These are phyloP conservation scores for Phanerotoma sp. DNA, from an alignment of 2,888 invertebrate genomes.

Conservation along the genomic window DNA sequence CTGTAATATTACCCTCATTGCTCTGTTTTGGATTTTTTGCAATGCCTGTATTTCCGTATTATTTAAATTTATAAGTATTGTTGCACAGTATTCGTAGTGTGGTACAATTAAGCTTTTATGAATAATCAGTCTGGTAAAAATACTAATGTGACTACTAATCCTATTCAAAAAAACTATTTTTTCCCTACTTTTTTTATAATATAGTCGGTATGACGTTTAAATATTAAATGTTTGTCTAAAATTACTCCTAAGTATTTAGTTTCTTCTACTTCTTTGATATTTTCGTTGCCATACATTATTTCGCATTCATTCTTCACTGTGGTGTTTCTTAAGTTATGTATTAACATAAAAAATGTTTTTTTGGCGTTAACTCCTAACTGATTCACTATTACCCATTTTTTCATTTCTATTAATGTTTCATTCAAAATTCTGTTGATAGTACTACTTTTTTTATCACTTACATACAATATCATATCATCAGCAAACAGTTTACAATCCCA, in stretches of 20 bases:
- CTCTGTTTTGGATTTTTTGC: too few species aligned
- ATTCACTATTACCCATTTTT: slow-evolving; percentile 17
- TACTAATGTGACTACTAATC: too few species aligned
- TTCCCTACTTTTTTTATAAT: slow-evolving; percentile 22
- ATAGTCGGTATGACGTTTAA: slow-evolving; percentile 18
- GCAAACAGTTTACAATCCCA: slow-evolving; percentile 5
- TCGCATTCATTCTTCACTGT: slow-evolving; percentile 1
- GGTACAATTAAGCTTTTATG: too few species aligned
- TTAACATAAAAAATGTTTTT: slow-evolving; percentile 20
- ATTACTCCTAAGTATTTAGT: slow-evolving; percentile 23
- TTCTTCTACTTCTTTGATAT: slow-evolving; percentile 6
- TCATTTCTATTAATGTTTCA: neutral
- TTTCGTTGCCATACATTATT: slow-evolving; percentile 13
- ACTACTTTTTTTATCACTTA: slow-evolving; percentile 1
- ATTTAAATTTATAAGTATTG: too few species aligned
- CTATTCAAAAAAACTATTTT: too few species aligned
- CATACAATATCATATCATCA: slow-evolving; percentile 22
- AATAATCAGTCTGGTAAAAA: too few species aligned
- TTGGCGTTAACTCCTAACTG: slow-evolving; percentile 21
- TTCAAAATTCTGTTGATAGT: slow-evolving; percentile 17
- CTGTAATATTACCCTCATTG: too few species aligned
- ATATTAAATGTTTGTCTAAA: slow-evolving; percentile 9
- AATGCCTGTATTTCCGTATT: too few species aligned
- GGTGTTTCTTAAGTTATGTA: slow-evolving; percentile 22
- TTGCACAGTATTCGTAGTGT: too few species aligned